Conservation (phyloP, 2,888 invertebrate species). For the Koerneria pararmatus region DNA sequence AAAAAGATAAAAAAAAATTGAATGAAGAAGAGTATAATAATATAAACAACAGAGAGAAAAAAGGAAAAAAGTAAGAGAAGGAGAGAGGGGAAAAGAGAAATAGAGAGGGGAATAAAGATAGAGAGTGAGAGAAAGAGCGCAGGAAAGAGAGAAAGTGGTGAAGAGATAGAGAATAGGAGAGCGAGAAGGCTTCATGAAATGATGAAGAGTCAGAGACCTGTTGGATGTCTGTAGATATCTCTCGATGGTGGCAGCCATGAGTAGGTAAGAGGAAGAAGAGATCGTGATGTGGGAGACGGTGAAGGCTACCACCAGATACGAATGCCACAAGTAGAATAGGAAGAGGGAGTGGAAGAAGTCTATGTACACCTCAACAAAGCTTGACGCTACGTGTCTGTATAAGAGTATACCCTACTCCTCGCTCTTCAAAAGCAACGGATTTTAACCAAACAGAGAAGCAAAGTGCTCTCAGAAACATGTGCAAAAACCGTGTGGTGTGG, state of each 20-base stretch:
- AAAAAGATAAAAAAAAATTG: slow-evolving; percentile 7
- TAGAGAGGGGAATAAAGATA: background rate
- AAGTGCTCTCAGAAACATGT: no score
- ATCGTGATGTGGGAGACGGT: slow-evolving; percentile 53
- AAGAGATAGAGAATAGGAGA: background rate
- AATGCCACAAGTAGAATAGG: slow-evolving; percentile 47
- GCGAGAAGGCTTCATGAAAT: no score
- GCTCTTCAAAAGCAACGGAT: no score
- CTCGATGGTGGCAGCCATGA: slow-evolving; percentile 54
- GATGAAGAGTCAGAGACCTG: no score
- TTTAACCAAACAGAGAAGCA: no score
- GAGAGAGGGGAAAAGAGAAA: background rate
- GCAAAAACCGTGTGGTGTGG: no score
- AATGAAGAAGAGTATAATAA: no score
- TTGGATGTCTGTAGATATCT: slow-evolving; percentile 53
- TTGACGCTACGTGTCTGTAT: no score
- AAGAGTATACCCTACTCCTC: no score
- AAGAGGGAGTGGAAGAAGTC: slow-evolving; percentile 47
- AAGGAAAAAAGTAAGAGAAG: background rate
- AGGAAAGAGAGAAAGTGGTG: background rate
- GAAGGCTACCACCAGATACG: slow-evolving; percentile 42
- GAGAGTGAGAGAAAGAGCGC: background rate
- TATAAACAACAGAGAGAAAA: background rate
- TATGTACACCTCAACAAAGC: slow-evolving; percentile 41
- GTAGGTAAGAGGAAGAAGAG: slow-evolving; percentile 48